Evolutionary conservation across 2,888 invertebrate genomes (phyloP).

Genomic region (Elysia crispata): DNA sequence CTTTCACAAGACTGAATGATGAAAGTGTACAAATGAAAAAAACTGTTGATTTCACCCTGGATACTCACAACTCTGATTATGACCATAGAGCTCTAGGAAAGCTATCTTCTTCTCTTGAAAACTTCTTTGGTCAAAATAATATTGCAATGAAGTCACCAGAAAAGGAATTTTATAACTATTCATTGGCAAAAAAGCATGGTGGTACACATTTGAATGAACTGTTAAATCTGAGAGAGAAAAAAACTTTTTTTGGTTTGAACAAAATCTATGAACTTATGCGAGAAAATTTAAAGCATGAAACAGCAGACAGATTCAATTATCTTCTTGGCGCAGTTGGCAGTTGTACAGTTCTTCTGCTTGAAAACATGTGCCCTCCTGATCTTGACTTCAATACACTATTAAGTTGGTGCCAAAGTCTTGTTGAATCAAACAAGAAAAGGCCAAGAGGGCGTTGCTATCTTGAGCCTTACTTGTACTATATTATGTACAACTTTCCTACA

Average conservation of each 20-base stretch:
- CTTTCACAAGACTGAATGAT: conserved; percentile 56
- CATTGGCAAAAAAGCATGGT: conserved; percentile 52
- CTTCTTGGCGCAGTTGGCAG: conserved; percentile 52
- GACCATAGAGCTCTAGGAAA: conserved; percentile 47
- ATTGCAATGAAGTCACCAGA: conserved; percentile 51
- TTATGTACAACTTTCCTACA: conserved; percentile 58
- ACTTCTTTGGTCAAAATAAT: conserved; percentile 59
- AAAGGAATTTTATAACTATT: conserved; percentile 53
- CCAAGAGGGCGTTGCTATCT: conserved; percentile 48
- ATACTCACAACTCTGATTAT: conserved; percentile 13
- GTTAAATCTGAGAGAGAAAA: conserved; percentile 47
- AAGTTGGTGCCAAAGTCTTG: conserved; percentile 51
- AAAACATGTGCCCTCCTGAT: conserved; percentile 12
- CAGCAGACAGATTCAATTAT: conserved; percentile 50
- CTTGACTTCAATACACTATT: conserved; percentile 48
- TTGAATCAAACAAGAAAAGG: conserved; percentile 35
- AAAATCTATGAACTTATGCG: conserved; percentile 37
- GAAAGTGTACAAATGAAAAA: conserved; percentile 57
- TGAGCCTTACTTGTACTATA: conserved; percentile 55
- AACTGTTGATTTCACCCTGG: conserved; percentile 31
- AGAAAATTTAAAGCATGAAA: conserved; percentile 50
- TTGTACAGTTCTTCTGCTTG: conserved; percentile 42
- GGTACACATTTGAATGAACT: conserved; percentile 50
- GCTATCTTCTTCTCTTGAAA: conserved; percentile 57
- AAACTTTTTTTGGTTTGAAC: conserved; percentile 32